A percentile compares a stretch with the other conserved stretches of the same genome.
These are phyloP conservation scores for Malacoraja senta DNA, from an alignment of 2,797 vertebrate species.

Conservation along the genomic window DNA sequence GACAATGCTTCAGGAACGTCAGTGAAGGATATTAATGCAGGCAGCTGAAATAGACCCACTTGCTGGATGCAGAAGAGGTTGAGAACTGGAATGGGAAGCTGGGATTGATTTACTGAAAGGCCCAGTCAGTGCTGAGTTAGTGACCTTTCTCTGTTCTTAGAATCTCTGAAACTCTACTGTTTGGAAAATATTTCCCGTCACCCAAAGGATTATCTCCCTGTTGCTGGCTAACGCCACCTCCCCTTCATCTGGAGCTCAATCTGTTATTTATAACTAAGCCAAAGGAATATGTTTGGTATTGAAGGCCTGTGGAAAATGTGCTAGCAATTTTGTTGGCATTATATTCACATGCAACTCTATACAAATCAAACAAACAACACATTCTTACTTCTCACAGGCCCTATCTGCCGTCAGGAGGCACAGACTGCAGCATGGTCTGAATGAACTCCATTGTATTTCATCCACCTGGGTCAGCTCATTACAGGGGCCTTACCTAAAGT, in stretches of 20 bases:
- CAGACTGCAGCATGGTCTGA: neutral
- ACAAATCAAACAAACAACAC: constrained; percentile 15
- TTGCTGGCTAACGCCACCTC: neutral
- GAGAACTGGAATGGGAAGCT: neutral
- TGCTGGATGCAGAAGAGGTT: neutral
- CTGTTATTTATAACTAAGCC: constrained; percentile 5
- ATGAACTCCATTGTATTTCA: neutral
- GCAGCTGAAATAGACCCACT: neutral
- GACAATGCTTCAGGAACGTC: neutral
- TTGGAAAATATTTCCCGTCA: constrained; percentile 3
- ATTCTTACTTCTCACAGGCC: neutral
- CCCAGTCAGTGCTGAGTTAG: neutral
- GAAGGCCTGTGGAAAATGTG: constrained; percentile 5
- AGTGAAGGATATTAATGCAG: neutral
- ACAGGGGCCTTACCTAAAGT: neutral
- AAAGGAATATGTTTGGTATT: constrained; percentile 9
- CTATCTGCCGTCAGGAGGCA: neutral
- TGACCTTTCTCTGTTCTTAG: neutral
- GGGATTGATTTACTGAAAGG: neutral
- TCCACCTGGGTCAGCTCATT: neutral
- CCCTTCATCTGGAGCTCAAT: neutral
- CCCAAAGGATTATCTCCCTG: neutral
- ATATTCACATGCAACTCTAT: constrained; percentile 4
- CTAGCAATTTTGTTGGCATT: constrained; percentile 11
- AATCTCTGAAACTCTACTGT: neutral